Percentiles rank a stretch among this genome's conserved stretches.
Evolutionary conservation across 2,888 invertebrate species (phyloP).

Genomic region (Athalia rosae): DNA sequence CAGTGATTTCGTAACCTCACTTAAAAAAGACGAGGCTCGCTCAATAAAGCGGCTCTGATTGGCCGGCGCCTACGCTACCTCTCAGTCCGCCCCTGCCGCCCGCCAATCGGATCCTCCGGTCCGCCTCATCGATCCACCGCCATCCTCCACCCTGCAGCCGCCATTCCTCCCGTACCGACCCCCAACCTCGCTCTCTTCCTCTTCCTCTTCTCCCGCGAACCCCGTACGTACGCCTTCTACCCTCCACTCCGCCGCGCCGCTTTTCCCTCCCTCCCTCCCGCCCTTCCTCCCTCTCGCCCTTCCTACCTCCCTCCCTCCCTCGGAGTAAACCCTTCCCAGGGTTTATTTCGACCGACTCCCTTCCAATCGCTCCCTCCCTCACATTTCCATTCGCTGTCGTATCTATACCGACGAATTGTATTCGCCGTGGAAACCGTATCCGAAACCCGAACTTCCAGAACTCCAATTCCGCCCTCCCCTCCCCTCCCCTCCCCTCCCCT

Average conservation of each 20-base stretch:
- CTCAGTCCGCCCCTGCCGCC: constrained; percentile 69
- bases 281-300: background rate
- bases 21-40: constrained; percentile 49
- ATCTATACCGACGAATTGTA: background rate
- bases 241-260: constrained; percentile 23
- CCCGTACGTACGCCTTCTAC: constrained; percentile 21
- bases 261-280: background rate
- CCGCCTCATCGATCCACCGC: constrained; percentile 58
- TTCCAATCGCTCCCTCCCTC: too few relatives aligned
- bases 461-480: too few relatives aligned
- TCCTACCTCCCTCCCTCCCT: constrained; percentile 23
- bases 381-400: too few relatives aligned
- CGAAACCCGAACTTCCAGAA: too few relatives aligned
- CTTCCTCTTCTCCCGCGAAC: constrained; percentile 54
- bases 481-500: too few relatives aligned
- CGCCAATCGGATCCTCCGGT: constrained; percentile 69
- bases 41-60: constrained; percentile 44
- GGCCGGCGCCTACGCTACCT: constrained; percentile 65
- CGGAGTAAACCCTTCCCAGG: constrained; percentile 49
- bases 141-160: constrained; percentile 62
- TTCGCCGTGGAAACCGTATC: too few relatives aligned
- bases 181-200: constrained; percentile 56
- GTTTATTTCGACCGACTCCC: background rate
- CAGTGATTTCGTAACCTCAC: constrained; percentile 70
- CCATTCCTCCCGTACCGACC: constrained; percentile 62